Evolutionary conservation across 2,113 vertebrate species (phyloP).

Genomic region (Regulus satrapa): DNA sequence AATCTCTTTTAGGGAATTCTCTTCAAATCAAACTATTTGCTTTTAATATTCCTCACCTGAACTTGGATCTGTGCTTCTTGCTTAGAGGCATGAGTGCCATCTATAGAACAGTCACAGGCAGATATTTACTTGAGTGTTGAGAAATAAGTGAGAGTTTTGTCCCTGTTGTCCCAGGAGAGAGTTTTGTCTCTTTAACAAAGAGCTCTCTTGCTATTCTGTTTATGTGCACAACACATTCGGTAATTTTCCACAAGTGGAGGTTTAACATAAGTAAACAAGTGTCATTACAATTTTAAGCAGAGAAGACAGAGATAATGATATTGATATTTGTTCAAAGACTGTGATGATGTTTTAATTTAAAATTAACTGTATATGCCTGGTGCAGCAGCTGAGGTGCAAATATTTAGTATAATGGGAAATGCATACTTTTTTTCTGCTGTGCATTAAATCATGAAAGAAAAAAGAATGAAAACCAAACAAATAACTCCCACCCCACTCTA

Average conservation of each 20-base stretch:
- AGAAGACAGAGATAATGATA: slow-evolving; percentile 41
- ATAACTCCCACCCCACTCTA: background rate
- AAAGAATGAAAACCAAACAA: slow-evolving; percentile 27
- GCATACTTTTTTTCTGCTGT: background rate
- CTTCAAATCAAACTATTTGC: background rate
- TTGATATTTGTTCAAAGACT: slow-evolving; percentile 49
- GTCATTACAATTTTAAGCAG: slow-evolving; percentile 49
- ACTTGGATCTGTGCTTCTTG: background rate
- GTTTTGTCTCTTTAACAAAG: background rate
- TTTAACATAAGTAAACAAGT: slow-evolving; percentile 61
- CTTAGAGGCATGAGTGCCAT: slow-evolving; percentile 62
- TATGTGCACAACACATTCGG: slow-evolving; percentile 39
- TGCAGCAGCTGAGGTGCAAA: slow-evolving; percentile 12
- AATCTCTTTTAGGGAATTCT: background rate
- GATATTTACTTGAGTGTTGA: background rate
- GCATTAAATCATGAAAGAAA: slow-evolving; percentile 12
- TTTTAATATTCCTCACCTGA: background rate
- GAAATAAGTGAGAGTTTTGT: background rate
- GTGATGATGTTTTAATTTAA: slow-evolving; percentile 40
- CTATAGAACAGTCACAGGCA: slow-evolving; percentile 53
- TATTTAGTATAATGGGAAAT: background rate
- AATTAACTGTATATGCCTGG: slow-evolving; percentile 12
- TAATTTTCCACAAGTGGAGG: slow-evolving; percentile 49
- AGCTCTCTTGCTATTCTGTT: background rate
- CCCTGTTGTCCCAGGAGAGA: background rate